Conservation (phyloP, 2,797 vertebrate species). For the Hoplostethus mediterraneus region DNA sequence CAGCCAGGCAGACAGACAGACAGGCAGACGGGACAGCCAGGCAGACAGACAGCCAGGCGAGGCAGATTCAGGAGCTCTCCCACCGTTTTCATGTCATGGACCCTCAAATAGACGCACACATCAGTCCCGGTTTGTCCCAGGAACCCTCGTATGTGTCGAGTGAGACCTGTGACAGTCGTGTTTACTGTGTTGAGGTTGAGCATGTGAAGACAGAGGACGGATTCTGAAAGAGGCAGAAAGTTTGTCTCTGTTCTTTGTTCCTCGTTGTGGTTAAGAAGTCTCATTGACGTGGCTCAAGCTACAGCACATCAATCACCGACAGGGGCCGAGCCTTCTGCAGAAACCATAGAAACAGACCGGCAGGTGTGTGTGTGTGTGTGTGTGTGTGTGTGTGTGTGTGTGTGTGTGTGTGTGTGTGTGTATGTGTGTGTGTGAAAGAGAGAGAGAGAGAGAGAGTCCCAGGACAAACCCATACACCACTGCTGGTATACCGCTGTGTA, state of each 20-base stretch:
- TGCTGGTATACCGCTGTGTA: constrained; percentile 38
- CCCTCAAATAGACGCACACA: too few species aligned
- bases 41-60: constrained; percentile 7
- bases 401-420: constrained; percentile 9
- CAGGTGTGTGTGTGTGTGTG: constrained; percentile 1
- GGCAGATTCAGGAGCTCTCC: constrained; percentile 25
- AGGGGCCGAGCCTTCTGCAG: not conserved
- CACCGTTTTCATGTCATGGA: too few species aligned
- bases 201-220: not conserved
- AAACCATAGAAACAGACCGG: constrained; percentile 30
- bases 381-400: constrained; percentile 13
- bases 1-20: constrained; percentile 19
- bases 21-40: too few species aligned
- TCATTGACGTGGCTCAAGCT: constrained; percentile 1
- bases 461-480: constrained; percentile 49
- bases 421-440: not conserved
- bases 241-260: not conserved
- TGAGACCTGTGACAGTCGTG: not conserved
- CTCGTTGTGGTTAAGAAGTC: constrained; percentile 1
- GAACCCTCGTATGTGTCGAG: not conserved
- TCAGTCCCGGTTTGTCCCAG: too few species aligned
- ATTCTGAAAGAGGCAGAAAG: constrained; percentile 1
- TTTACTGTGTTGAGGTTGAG: not conserved
- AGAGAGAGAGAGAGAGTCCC: constrained; percentile 49
- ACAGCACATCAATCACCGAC: constrained; percentile 34